Evolutionary conservation across 2,888 invertebrate species (phyloP).

Genomic region (Rhaphigaster nebulosa): DNA sequence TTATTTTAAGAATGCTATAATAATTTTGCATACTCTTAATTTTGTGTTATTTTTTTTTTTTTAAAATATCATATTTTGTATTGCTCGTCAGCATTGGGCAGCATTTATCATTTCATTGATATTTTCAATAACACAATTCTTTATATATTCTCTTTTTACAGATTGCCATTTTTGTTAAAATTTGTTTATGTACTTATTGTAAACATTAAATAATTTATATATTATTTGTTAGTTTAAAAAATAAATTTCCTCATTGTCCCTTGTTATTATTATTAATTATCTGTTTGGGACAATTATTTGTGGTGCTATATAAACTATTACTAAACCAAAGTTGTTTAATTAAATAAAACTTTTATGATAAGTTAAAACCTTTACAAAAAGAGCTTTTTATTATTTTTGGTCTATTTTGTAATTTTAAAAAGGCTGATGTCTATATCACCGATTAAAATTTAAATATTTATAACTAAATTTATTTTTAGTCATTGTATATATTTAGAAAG

Average conservation of each 20-base stretch:
- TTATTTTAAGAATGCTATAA: not conserved
- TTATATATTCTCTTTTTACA: not conserved
- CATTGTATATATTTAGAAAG: not conserved
- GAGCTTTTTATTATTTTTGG: slow-evolving; percentile 18
- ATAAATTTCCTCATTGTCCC: not conserved
- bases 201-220: not conserved
- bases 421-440: not conserved
- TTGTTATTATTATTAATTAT: slow-evolving; percentile 30
- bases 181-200: not conserved
- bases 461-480: slow-evolving; percentile 28
- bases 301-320: slow-evolving; percentile 43
- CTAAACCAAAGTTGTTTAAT: slow-evolving; percentile 46
- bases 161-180: not conserved
- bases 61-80: not conserved
- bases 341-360: slow-evolving; percentile 41
- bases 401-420: not conserved
- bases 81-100: not conserved
- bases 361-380: slow-evolving; percentile 27
- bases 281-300: not conserved
- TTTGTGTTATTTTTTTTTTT: not conserved
- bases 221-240: not conserved
- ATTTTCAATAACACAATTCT: not conserved
- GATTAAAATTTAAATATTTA: slow-evolving; percentile 21
- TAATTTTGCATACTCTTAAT: too few species aligned
- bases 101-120: not conserved